These are phyloP conservation scores for Lutraria rhynchaena DNA, from an alignment of 1,140 invertebrate species.

Conservation along the genomic window DNA sequence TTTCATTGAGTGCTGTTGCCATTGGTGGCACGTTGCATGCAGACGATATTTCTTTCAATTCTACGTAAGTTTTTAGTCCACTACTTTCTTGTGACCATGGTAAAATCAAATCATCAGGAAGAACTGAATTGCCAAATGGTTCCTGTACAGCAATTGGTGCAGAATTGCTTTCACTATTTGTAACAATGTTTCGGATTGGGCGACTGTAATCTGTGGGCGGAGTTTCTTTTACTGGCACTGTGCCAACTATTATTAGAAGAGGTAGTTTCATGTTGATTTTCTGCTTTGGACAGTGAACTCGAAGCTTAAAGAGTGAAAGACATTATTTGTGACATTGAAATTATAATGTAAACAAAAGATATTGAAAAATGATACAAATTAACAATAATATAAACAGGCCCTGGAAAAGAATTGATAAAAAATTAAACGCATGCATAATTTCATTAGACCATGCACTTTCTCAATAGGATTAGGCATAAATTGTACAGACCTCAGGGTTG, in stretches of 20 bases:
- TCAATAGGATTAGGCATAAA: too few relatives aligned
- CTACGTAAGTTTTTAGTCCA: not conserved
- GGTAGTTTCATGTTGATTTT: constrained; percentile 26
- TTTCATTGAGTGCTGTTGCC: constrained; percentile 50
- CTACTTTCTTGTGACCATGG: not conserved
- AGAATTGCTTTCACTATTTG: not conserved
- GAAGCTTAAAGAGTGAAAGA: not conserved
- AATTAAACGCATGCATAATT: not conserved
- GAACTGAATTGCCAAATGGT: not conserved
- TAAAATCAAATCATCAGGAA: too few relatives aligned
- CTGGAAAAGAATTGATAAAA: not conserved
- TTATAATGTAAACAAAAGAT: not conserved
- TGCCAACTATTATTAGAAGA: constrained; percentile 37
- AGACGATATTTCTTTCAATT: not conserved
- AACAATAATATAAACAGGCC: not conserved
- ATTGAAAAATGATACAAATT: not conserved
- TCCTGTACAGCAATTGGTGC: not conserved
- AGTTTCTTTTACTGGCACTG: constrained; percentile 19
- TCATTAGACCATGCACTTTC: too few relatives aligned
- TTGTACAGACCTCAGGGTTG: too few relatives aligned
- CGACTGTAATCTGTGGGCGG: not conserved
- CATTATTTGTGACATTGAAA: not conserved
- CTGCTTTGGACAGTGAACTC: constrained; percentile 13
- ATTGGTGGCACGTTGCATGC: constrained; percentile 38
- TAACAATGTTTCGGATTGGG: constrained; percentile 34